Conservation (phyloP, 2,888 invertebrate species). For the Amblyjoppa proteus region DNA sequence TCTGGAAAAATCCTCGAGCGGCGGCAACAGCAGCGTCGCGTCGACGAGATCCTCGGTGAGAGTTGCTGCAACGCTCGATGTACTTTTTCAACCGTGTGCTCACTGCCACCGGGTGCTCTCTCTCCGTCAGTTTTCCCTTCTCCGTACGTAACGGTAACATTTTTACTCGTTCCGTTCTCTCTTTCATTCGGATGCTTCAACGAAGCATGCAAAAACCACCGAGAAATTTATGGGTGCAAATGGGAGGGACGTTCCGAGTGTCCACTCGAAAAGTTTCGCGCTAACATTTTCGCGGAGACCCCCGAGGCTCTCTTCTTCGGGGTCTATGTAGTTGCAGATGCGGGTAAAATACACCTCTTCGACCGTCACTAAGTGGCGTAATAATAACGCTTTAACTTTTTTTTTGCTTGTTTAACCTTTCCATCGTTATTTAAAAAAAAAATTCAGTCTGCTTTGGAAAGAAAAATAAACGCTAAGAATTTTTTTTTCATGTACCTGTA, state of each 20-base stretch:
- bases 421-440: not conserved
- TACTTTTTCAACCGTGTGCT: slow-evolving; percentile 65
- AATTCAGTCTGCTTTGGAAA: not conserved
- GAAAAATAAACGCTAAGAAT: not conserved
- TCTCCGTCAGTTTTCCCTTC: slow-evolving; percentile 15
- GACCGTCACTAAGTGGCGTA: slow-evolving; percentile 5
- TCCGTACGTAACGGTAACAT: slow-evolving; percentile 3
- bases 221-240: slow-evolving; percentile 66
- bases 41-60: slow-evolving; percentile 52
- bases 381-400: slow-evolving; percentile 1
- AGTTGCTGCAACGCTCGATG: slow-evolving; percentile 58
- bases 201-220: slow-evolving; percentile 64
- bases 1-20: slow-evolving; percentile 44
- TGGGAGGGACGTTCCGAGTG: slow-evolving; percentile 51
- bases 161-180: slow-evolving; percentile 24
- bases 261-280: slow-evolving; percentile 63
- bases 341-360: not conserved
- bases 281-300: slow-evolving; percentile 27
- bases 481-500: not conserved
- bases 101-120: slow-evolving; percentile 33
- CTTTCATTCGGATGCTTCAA: slow-evolving; percentile 43
- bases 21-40: slow-evolving; percentile 44
- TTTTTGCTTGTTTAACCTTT: not conserved
- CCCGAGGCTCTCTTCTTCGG: not conserved
- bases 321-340: slow-evolving; percentile 1